A percentile compares a stretch with the other conserved stretches of the same genome.
Evolutionary conservation across 92 coral and sea anemone species (phyloP).

Genomic region (Montipora capitata): DNA sequence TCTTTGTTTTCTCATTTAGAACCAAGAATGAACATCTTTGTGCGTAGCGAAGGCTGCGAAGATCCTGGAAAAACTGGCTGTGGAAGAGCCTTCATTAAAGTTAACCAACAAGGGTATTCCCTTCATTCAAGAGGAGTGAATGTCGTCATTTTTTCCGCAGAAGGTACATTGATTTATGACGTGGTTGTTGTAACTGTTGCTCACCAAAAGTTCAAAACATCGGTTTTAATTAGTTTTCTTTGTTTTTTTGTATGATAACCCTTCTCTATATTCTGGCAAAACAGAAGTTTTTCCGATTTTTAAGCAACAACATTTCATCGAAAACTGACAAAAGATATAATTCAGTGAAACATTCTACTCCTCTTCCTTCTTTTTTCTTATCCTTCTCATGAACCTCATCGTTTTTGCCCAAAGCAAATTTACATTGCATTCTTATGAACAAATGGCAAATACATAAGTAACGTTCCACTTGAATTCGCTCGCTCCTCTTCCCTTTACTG

Average conservation of each 20-base stretch:
- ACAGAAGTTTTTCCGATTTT: no score
- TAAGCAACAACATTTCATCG: no score
- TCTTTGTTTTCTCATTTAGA: not conserved
- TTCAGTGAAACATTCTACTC: no score
- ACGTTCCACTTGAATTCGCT: no score
- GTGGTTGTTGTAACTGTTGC: not conserved
- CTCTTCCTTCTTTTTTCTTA: no score
- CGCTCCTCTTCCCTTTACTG: not conserved
- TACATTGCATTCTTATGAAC: no score
- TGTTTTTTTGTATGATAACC: not conserved
- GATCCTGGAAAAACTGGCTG: constrained; percentile 31
- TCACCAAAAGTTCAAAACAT: no score
- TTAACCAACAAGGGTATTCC: constrained; percentile 30
- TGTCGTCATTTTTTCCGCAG: constrained; percentile 1
- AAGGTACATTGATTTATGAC: not conserved
- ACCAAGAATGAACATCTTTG: not conserved
- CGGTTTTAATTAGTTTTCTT: not conserved
- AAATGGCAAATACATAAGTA: no score
- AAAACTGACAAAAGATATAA: no score
- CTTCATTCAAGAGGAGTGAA: constrained; percentile 27
- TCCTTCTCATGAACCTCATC: no score
- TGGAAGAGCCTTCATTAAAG: constrained; percentile 31
- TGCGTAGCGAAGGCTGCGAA: constrained; percentile 30
- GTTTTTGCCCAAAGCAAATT: no score
- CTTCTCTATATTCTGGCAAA: not conserved